Evolutionary conservation across 2,888 invertebrate species (phyloP), one percentile per base, ranked within the genome.

Genomic region (Andrena fulva): DNA sequence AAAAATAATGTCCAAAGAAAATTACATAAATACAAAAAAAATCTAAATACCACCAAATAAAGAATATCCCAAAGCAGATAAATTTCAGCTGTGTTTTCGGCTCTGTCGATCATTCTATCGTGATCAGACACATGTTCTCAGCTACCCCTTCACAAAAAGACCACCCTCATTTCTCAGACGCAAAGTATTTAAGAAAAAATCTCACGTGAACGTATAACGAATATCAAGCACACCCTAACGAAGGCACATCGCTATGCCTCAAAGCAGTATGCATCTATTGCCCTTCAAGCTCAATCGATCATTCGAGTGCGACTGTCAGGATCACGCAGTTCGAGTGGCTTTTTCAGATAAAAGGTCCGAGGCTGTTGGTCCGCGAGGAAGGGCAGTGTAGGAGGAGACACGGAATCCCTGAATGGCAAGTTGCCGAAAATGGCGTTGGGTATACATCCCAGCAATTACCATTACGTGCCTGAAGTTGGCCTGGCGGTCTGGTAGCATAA

Each of bases 401-500:
- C 60, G 70, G 70, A 75, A 80, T 80, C 87, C 85, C 77, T 85
- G 89, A 89, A 89, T 87, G 89, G 89, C 90, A 92, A 91, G 89
- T 91, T 90, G 90, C 92, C 91, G 91, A 93, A 93, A 92, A 92
- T 90, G 91, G 90, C 87, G 84, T 77, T 88, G 89, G 87, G 83
- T 88, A 90, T 90, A 89, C 90, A 89, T 91, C 87, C 88, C 86
- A 80, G 89, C 92, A 92, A 92, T 93, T 92, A 92, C 91, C 92
- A 91, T 92, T 91, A 91, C 89, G 89, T 85, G 88, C 82, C 87
- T 87, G 87, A 90, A 90, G 89, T 89, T 87, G 87, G 82, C 84
- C 89, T 74, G 89, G 82, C 89, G 89, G 90, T 90, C 89, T 86
- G 88, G 89, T 88, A 91, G 91, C 91, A 92, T 93, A 93, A 93